Evolutionary conservation across 2,113 vertebrate species (phyloP).

Genomic region (Mus pahari): DNA sequence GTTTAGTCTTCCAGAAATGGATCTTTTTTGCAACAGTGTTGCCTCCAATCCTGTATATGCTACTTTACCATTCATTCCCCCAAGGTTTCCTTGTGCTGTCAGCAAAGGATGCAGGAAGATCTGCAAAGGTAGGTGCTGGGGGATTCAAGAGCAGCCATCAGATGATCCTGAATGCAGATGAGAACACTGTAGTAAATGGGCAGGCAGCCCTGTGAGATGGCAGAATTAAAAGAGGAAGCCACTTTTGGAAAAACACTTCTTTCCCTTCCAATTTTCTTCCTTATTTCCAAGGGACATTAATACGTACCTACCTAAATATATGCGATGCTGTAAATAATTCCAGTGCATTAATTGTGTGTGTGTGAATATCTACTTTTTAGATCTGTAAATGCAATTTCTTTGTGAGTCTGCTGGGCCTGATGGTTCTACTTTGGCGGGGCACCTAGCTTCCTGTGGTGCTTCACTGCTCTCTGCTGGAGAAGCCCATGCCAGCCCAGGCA

Average conservation of each 20-base stretch:
- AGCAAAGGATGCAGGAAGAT: background rate
- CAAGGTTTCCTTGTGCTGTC: background rate
- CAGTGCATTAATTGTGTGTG: background rate
- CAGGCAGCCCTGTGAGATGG: background rate
- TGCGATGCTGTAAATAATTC: background rate
- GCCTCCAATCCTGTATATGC: background rate
- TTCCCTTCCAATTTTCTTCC: background rate
- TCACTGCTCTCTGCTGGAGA: conserved; percentile 93
- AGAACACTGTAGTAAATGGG: background rate
- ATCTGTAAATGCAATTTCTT: conserved; percentile 43
- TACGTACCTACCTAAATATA: background rate
- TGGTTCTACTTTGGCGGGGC: conserved; percentile 78
- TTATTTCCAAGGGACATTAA: background rate
- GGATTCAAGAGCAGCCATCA: background rate
- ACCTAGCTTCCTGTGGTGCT: conserved; percentile 78
- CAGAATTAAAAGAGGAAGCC: conserved; percentile 2
- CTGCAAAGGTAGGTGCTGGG: background rate
- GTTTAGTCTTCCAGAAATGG: conserved; percentile 20
- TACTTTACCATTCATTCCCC: background rate
- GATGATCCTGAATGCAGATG: background rate
- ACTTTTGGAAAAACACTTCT: background rate
- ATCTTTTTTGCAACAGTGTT: background rate
- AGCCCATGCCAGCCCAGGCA: conserved; percentile 79
- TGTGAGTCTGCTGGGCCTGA: conserved; percentile 66
- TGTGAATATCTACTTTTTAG: background rate